Base-by-base conservation (phyloP, 2,888 invertebrate species). In the Heteropelma amictum region DNA sequence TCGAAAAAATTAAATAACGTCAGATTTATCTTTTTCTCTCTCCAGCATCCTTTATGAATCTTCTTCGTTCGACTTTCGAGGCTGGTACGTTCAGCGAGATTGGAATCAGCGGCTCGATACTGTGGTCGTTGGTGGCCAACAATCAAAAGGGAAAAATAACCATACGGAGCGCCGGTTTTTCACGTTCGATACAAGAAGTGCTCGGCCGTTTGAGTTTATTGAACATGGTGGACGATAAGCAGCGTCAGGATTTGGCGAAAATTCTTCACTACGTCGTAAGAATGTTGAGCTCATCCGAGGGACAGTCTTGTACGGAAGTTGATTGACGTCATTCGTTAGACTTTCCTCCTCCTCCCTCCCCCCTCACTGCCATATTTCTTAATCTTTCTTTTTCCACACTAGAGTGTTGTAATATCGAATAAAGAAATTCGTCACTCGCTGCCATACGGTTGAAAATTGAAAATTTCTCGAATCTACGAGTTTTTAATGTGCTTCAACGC, bases 101-200 rank as follows among this genome's bases (percentile, higher is more conserved):
- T 73, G 89, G 88, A 71, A 85, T 89, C 14, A 89, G 90, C 1
- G 83, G 92, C 82, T 83, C 92, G 12, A 93, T 93, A 2, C 90
- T 93, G 0, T 94, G 94, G 94, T 91, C 93, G 0, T 82, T 94
- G 49, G 91, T 93, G 4, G 93, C 93, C 5, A 94, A 94, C 83
- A 93, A 93, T 83, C 94, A 94, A 79, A 93, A 93, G 89, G 93
- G 93, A 76, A 92, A 92, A 85, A 83, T 91, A 30, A 88, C 90
- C n/a, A 87, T 91, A 10, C 90, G 92, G 75, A 90, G 90, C 49
- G 89, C 90, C 2, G 90, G 91, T 19, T 85, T 92, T 40, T 90
- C 91, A 45, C 82, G 84, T 4, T 89, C 90, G 76, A 85, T 92
- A 38, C 89, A 90, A 71, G 90, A 91, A 68, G 85, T 89, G 21